Conservation (phyloP, 2,113 vertebrate genomes). For the Sciurus niger region DNA sequence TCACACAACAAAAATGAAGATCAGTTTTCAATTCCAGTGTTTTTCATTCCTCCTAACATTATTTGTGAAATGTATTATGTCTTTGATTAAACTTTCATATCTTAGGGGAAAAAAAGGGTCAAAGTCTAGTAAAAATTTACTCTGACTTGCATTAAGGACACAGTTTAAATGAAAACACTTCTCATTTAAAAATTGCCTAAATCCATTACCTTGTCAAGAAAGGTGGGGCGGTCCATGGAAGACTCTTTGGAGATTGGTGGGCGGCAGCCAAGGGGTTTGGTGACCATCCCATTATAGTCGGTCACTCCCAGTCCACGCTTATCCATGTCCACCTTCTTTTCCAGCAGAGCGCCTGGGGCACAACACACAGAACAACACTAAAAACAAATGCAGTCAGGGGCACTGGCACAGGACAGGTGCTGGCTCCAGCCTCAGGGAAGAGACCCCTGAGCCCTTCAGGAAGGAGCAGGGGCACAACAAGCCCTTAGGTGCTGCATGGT, state of each 20-base stretch:
- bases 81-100: neutral
- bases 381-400: rapidly evolving
- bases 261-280: slow-evolving; percentile 96
- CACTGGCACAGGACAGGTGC: rapidly evolving
- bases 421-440: neutral
- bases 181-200: neutral
- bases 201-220: slow-evolving; percentile 95
- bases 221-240: slow-evolving; percentile 95
- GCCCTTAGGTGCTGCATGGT: neutral
- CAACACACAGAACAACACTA: neutral
- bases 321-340: slow-evolving; percentile 99
- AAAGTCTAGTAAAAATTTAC: neutral
- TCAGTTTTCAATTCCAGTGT: neutral
- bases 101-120: neutral
- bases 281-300: slow-evolving; percentile 96
- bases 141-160: neutral
- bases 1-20: neutral
- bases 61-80: neutral
- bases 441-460: too few relatives aligned
- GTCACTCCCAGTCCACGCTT: slow-evolving; percentile 97
- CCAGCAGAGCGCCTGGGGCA: slow-evolving; percentile 95
- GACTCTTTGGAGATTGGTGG: slow-evolving; percentile 98
- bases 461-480: neutral
- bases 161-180: neutral
- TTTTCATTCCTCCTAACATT: neutral